phyloP scores from a whole-genome alignment of 1,140 invertebrate genomes.

The Lordiphosa clarofinis region DNA sequence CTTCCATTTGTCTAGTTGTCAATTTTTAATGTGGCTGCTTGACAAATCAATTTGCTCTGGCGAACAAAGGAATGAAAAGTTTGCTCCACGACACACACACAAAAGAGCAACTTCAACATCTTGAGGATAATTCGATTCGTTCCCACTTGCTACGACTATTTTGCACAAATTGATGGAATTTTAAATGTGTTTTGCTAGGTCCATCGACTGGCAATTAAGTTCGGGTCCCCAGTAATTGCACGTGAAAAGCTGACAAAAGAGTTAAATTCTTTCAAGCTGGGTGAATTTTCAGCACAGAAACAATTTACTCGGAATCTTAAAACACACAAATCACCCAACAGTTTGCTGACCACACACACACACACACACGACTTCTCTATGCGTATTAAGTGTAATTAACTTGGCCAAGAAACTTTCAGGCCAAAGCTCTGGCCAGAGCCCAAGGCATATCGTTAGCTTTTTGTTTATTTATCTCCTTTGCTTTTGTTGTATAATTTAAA shows the following conservation, averaged over 20 bases:
- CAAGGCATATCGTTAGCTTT: constrained; percentile 20
- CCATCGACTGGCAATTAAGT: constrained; percentile 51
- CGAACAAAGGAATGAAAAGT: constrained; percentile 53
- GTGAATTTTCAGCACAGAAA: too few species aligned
- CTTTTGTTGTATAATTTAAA: constrained; percentile 65
- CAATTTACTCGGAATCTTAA: constrained; percentile 7
- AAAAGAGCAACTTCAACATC: constrained; percentile 40
- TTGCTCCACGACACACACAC: constrained; percentile 18
- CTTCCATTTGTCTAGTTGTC: constrained; percentile 64
- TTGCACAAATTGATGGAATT: constrained; percentile 66
- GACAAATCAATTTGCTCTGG: constrained; percentile 64
- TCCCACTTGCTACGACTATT: constrained; percentile 31
- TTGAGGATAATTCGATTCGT: constrained; percentile 54
- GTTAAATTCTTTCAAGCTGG: neutral
- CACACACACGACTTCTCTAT: constrained; percentile 30
- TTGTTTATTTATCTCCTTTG: constrained; percentile 38
- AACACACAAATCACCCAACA: constrained; percentile 66
- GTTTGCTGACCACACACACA: constrained; percentile 48
- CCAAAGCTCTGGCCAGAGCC: constrained; percentile 6
- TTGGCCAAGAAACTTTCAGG: constrained; percentile 40
- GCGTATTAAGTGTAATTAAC: constrained; percentile 76
- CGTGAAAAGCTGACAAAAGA: neutral
- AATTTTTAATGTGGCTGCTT: constrained; percentile 72
- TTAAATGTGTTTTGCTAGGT: constrained; percentile 59
- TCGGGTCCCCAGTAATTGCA: constrained; percentile 23